Conservation (phyloP, 1,140 invertebrate species). For the Orchestia grillus region DNA sequence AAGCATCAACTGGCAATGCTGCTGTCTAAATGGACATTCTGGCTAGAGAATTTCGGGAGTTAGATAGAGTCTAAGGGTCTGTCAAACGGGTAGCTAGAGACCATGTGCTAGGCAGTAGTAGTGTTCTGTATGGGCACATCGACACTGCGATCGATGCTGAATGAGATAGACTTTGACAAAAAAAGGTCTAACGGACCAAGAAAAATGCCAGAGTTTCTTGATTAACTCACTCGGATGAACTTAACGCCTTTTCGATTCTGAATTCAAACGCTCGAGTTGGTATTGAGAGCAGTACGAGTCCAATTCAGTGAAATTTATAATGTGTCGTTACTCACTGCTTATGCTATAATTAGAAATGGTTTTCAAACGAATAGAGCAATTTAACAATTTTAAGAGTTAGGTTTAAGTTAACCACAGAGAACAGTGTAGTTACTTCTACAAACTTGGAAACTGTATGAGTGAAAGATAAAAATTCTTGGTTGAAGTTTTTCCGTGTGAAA, state of each 20-base stretch:
- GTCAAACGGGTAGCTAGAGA: constrained; percentile 25
- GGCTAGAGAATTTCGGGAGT: constrained; percentile 39
- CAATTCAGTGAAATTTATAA: neutral
- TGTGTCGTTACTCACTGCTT: neutral
- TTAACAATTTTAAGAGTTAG: too few relatives aligned
- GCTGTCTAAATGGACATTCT: constrained; percentile 39
- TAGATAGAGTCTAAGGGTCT: constrained; percentile 46
- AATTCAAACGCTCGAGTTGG: neutral
- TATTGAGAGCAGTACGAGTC: neutral
- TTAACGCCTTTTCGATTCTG: neutral
- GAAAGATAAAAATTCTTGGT: too few relatives aligned
- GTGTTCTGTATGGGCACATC: constrained; percentile 31
- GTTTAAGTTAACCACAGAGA: too few relatives aligned
- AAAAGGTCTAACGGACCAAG: neutral
- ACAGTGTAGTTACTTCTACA: too few relatives aligned
- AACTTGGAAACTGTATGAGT: too few relatives aligned
- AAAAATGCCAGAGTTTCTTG: neutral
- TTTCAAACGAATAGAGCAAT: too few relatives aligned
- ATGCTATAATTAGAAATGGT: too few relatives aligned
- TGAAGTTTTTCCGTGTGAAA: too few relatives aligned
- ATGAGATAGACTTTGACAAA: neutral
- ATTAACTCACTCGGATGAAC: neutral
- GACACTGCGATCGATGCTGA: constrained; percentile 32
- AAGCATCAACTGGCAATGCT: constrained; percentile 37
- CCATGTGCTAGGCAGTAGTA: constrained; percentile 1